Evolutionary conservation across 1,140 invertebrate species (phyloP).

Genomic region (Littorina saxatilis): DNA sequence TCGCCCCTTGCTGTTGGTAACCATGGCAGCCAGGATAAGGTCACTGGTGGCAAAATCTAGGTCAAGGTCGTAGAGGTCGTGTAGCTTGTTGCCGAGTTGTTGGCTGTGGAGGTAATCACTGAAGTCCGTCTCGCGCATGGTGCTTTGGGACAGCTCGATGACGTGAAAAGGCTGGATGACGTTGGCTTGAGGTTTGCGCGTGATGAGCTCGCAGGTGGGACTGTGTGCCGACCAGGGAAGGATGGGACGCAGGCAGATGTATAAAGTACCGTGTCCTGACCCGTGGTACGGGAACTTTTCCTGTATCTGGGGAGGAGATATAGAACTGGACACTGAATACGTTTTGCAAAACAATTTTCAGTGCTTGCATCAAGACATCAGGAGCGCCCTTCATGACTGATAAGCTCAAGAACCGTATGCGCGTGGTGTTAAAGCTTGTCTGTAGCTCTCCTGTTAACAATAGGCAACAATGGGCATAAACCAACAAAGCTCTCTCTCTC

Average conservation of each 20-base stretch:
- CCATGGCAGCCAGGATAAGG: conserved; percentile 29
- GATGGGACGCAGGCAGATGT: background rate
- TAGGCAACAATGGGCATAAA: no score
- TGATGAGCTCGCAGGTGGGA: background rate
- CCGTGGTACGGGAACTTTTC: background rate
- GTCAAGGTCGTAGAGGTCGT: conserved; percentile 38
- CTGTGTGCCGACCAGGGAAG: background rate
- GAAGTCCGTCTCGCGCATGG: background rate
- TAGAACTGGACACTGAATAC: no score
- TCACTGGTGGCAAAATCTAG: conserved; percentile 38
- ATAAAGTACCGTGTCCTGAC: background rate
- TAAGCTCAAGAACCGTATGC: no score
- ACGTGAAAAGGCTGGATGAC: conserved; percentile 12
- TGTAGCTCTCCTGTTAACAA: no score
- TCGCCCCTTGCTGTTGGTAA: conserved; percentile 3
- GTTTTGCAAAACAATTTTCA: no score
- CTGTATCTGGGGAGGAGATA: background rate
- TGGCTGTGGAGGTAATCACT: conserved; percentile 1
- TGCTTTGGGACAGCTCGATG: conserved; percentile 19
- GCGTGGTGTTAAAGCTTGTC: no score
- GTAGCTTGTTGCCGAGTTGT: conserved; percentile 36
- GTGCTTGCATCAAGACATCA: no score
- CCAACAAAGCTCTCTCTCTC: no score
- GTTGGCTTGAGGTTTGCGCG: background rate
- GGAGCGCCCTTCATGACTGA: no score